A percentile compares a stretch with the other conserved stretches of the same genome.
Evolutionary conservation across 2,113 vertebrate genomes (phyloP).

Genomic region (Emberiza fucata): DNA sequence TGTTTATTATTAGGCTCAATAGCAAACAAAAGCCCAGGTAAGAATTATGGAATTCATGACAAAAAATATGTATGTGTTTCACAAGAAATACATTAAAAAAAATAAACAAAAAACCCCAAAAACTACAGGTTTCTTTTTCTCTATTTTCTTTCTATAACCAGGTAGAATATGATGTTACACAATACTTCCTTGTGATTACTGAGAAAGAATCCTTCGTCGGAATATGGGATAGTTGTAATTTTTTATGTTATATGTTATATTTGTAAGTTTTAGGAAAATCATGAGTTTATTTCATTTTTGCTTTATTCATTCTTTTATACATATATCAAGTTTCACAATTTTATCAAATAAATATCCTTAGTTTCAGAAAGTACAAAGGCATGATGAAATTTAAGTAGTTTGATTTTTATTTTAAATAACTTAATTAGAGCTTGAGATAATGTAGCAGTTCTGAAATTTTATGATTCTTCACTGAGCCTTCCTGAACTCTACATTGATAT

Average conservation of each 20-base stretch:
- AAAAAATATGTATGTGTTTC: background rate
- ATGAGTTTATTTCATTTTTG: background rate
- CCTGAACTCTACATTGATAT: accelerated
- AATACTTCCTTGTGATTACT: background rate
- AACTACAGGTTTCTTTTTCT: background rate
- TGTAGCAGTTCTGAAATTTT: background rate
- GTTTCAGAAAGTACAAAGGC: background rate
- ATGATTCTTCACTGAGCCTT: background rate
- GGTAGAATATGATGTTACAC: background rate
- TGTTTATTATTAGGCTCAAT: background rate
- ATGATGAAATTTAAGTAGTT: background rate
- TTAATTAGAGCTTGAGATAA: background rate
- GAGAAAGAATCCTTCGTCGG: background rate
- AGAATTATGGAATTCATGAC: background rate
- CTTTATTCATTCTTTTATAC: background rate
- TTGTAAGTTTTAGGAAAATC: background rate
- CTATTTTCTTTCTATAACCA: background rate
- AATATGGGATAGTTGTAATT: background rate
- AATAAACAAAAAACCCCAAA: too few relatives aligned
- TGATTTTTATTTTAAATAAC: background rate
- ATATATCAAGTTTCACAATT: background rate
- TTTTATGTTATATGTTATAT: background rate
- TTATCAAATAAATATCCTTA: background rate
- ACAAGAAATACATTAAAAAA: background rate
- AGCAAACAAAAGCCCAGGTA: background rate